Base-by-base conservation (phyloP, 1,140 invertebrate genomes). In the Pseudomyrmex flavicornis region DNA sequence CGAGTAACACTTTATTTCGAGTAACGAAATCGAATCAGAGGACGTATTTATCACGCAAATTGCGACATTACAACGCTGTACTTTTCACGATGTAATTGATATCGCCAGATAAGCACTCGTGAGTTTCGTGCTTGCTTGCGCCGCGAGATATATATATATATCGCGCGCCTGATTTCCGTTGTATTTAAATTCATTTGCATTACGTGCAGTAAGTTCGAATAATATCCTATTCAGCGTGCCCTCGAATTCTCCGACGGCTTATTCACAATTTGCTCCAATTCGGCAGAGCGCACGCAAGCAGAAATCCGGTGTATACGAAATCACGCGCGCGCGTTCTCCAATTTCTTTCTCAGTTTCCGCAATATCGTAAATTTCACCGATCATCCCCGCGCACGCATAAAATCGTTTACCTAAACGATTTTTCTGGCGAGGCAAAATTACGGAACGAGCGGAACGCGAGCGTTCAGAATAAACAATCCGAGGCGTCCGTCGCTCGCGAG, bases 391-490 rank as follows among this genome's bases (percentile, higher is more conserved):
- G 44, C n/a, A 54, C 44, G 50, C 44, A 20, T 54, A 20, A 20
- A 17, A 15, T 44, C 26, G 22, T 70, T 70, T 50, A 48, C 54
- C 76, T 65, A 70, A 35, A 66, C 44, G 66, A 72, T 72, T 72
- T 79, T 72, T 80, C 76, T 58, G 20, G 26, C 76, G 7, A 10
- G 66, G n/a, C 12, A 22, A 9, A 79, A 79, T 77, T 77, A 62
- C 56, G 75, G 52, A 44, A 56, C 61, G 61, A 35, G 13, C 48
- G 63, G n/a, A 79, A 79, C 54, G 76, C 44, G 35, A 68, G 72
- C 58, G 17, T 48, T 35, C 48, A 56, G 75, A 82, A 90, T 90
- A 90, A 90, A 91, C 88, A 91, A 75, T 82, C 35, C 26, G 20
- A 1, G 13, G 59, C 50, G 58, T 75, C 61, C 35, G 35, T 35